Percentiles rank a stretch among this genome's conserved stretches.
These are phyloP conservation scores for Limnephilus lunatus DNA, from an alignment of 2,888 invertebrate species.

Conservation along the genomic window DNA sequence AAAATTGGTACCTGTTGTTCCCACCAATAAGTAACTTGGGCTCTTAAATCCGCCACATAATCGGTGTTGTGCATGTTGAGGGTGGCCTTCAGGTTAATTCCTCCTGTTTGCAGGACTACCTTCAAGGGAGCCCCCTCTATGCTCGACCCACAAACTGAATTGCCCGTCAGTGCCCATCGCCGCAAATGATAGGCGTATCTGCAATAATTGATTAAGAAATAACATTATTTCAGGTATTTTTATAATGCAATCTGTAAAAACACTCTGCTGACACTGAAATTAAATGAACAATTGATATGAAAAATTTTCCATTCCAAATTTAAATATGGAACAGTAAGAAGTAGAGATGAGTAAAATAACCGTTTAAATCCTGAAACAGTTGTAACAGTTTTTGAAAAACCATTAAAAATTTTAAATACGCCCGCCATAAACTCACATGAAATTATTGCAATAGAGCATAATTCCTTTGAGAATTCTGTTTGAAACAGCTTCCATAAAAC, in stretches of 20 bases:
- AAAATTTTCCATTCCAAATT: not conserved
- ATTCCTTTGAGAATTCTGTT: no score
- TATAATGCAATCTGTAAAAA: not conserved
- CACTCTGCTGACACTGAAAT: not conserved
- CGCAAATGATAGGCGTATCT: slow-evolving; percentile 93
- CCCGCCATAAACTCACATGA: no score
- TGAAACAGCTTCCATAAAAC: no score
- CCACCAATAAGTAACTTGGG: slow-evolving; percentile 98
- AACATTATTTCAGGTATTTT: not conserved
- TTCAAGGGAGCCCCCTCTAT: slow-evolving; percentile 86
- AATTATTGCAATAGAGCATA: no score
- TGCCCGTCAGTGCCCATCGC: slow-evolving; percentile 91
- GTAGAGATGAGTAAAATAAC: no score
- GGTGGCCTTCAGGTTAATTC: slow-evolving; percentile 89
- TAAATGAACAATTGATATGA: not conserved
- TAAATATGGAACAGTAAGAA: not conserved
- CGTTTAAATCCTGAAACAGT: no score
- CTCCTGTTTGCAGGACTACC: slow-evolving; percentile 92
- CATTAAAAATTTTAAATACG: no score
- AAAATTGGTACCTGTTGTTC: slow-evolving; percentile 75
- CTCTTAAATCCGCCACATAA: slow-evolving; percentile 92
- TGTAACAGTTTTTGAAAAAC: no score
- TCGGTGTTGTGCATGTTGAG: slow-evolving; percentile 91
- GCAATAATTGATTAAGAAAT: slow-evolving; percentile 50
- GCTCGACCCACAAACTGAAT: slow-evolving; percentile 87